Base-by-base conservation (phyloP, 2,888 invertebrate species). In the Protophormia terraenovae region DNA sequence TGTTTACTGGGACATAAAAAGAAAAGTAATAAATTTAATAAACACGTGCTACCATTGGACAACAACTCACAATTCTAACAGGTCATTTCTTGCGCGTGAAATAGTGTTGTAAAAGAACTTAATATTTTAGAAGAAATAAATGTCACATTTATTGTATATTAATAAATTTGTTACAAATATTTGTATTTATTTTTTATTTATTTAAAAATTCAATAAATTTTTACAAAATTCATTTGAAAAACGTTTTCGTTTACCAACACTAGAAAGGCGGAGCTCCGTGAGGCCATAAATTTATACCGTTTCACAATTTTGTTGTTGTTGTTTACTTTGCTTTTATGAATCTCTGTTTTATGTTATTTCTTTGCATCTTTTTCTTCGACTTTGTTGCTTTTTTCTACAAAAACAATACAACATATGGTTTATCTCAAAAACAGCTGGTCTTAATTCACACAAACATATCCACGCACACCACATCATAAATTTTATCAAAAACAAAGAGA, bases 351-450 rank as follows among this genome's bases (percentile, higher is more conserved):
- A n/a, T n/a, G 4, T 16, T 22, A 66, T 60, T 71, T 71, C 72
- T 35, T 69, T 78, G 8, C 38, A 6, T 69, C 38, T 41, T 73
- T 41, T 6, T 10, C 6, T 12, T 58, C 64, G 41, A 71, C 47
- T 66, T 58, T 50, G 32, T 73, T 47, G 14, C 45, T 47, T 55
- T n/a, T 47, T 58, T n/a, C 67, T 62, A 38, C 47, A 77, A 22
- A 66, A 58, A 73, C 53, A 55, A 53, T 16, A 19, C 41, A 81
- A 47, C 84, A 85, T 85, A 85, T 85, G 85, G 62, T 85, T 60
- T 62, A 38, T 45, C 16, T 47, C 27, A 41, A 71, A 78, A 78
- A 82, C 85, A 85, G 85, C 85, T 85, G 85, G 77, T 60, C 8
- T 24, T 19, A 7, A 47, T 32, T 50, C 47, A 38, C 7, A 6